phyloP scores from a whole-genome alignment of 2,797 vertebrate genomes.

The Gymnoscopelus braueri region DNA sequence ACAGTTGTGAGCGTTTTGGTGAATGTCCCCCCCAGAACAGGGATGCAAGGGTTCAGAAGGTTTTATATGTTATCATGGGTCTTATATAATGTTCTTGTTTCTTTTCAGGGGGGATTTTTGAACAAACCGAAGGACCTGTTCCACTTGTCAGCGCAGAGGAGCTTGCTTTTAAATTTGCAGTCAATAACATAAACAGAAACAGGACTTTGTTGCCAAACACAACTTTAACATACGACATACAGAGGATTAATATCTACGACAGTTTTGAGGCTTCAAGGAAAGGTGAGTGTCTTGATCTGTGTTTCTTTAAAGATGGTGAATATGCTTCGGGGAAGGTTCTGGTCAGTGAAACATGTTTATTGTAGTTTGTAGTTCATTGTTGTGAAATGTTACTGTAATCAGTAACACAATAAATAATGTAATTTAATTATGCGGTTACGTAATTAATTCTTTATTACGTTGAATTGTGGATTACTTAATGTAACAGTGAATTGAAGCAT shows the following conservation, averaged over 20 bases:
- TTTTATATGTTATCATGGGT: conserved; percentile 20
- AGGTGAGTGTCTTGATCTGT: conserved; percentile 82
- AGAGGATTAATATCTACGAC: conserved; percentile 99
- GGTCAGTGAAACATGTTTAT: not conserved
- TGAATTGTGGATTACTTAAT: too few relatives aligned
- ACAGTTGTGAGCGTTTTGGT: too few relatives aligned
- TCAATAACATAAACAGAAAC: conserved; percentile 99
- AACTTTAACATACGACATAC: conserved; percentile 97
- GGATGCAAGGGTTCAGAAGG: not conserved
- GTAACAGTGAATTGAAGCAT: too few relatives aligned
- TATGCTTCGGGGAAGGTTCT: conserved; percentile 1
- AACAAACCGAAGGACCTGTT: conserved; percentile 92
- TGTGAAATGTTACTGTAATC: too few relatives aligned
- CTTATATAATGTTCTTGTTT: conserved; percentile 42
- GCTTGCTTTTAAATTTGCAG: conserved; percentile 97
- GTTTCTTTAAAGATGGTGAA: conserved; percentile 24
- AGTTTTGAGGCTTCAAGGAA: conserved; percentile 99
- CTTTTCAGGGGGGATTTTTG: conserved; percentile 95
- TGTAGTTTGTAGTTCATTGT: not conserved
- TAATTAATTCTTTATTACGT: too few relatives aligned
- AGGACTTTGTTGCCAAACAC: conserved; percentile 97
- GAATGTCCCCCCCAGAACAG: not conserved
- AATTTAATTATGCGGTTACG: too few relatives aligned
- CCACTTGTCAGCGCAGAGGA: conserved; percentile 94
- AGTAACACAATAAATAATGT: too few relatives aligned